A percentile compares a stretch with the other conserved stretches of the same genome.
These are phyloP conservation scores for Chloebia gouldiae DNA, from an alignment of 2,113 vertebrate genomes.

Conservation along the genomic window DNA sequence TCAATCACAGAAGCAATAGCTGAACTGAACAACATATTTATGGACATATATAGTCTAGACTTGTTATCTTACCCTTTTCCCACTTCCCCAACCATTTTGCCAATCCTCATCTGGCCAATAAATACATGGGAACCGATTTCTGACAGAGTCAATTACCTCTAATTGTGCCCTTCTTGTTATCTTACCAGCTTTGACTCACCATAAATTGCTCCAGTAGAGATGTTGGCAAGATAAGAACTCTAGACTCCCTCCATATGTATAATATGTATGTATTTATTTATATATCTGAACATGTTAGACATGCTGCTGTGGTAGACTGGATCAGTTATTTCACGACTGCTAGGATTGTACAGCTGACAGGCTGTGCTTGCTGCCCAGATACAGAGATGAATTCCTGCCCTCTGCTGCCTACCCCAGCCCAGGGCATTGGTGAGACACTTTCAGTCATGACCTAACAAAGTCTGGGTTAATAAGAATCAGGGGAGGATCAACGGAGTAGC, in stretches of 20 bases:
- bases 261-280: background rate
- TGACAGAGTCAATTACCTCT: background rate
- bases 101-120: background rate
- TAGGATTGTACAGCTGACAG: background rate
- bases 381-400: background rate
- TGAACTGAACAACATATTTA: background rate
- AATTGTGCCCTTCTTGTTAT: slow-evolving; percentile 5
- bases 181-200: background rate
- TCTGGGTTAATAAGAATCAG: background rate
- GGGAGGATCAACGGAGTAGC: background rate
- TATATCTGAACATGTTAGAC: background rate
- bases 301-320: background rate
- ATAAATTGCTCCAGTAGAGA: background rate
- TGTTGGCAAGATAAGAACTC: slow-evolving; percentile 23
- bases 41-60: slow-evolving; percentile 10
- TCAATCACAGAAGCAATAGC: background rate
- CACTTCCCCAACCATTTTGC: background rate
- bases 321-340: background rate
- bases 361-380: background rate
- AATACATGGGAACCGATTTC: background rate
- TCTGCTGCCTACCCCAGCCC: background rate
- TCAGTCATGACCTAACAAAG: background rate
- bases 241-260: background rate
- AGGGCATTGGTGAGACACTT: background rate
- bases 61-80: slow-evolving; percentile 12